phyloP scores from a whole-genome alignment of 1,140 invertebrate genomes.

The Macrobrachium rosenbergii region DNA sequence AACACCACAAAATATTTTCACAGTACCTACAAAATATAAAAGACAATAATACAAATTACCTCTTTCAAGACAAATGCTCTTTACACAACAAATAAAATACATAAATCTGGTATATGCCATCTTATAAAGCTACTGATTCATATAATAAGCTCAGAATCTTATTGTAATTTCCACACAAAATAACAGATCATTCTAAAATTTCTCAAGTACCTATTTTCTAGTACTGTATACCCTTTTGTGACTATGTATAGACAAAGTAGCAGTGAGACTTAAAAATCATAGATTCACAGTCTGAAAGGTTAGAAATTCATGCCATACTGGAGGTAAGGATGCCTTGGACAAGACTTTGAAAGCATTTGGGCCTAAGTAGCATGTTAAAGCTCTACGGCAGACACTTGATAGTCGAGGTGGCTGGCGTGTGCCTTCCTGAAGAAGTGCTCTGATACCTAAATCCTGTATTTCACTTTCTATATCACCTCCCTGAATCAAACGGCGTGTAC shows the following conservation, averaged over 20 bases:
- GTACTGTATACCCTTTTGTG: too few relatives aligned
- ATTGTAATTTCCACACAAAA: too few relatives aligned
- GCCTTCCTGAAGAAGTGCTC: conserved; percentile 42
- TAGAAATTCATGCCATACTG: conserved; percentile 47
- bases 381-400: conserved; percentile 46
- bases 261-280: not conserved
- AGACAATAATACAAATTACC: too few relatives aligned
- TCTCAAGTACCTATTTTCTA: too few relatives aligned
- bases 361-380: conserved; percentile 32
- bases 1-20: too few relatives aligned
- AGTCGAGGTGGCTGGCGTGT: conserved; percentile 44
- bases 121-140: too few relatives aligned
- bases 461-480: conserved; percentile 49
- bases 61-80: too few relatives aligned
- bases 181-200: too few relatives aligned
- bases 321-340: conserved; percentile 29
- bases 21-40: too few relatives aligned
- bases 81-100: too few relatives aligned
- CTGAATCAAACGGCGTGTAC: conserved; percentile 52
- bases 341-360: conserved; percentile 21
- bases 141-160: too few relatives aligned
- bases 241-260: not conserved
- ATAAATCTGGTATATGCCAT: too few relatives aligned
- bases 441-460: conserved; percentile 34
- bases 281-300: conserved; percentile 44